Evolutionary conservation across 2,113 vertebrate species (phyloP).

Genomic region (Antennarius striatus): DNA sequence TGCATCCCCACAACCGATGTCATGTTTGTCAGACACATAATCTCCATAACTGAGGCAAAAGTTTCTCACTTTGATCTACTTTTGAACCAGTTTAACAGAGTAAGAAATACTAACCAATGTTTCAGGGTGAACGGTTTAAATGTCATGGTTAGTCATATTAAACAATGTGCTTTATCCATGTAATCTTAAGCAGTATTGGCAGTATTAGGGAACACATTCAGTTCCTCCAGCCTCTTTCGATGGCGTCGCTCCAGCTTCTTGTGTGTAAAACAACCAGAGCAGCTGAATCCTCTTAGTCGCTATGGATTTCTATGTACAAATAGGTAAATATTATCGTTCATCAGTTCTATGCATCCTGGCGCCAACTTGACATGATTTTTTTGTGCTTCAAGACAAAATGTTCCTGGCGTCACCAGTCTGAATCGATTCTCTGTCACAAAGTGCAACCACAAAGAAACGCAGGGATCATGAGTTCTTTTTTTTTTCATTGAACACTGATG

Average conservation of each 20-base stretch:
- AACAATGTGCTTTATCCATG: too few relatives aligned
- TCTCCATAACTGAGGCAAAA: too few relatives aligned
- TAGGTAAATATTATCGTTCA: constrained; percentile 64
- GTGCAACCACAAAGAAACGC: constrained; percentile 16
- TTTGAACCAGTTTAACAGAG: too few relatives aligned
- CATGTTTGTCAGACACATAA: too few relatives aligned
- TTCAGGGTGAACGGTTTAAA: too few relatives aligned
- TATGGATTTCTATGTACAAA: constrained; percentile 32
- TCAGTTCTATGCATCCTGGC: constrained; percentile 30
- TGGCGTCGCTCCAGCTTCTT: constrained; percentile 40
- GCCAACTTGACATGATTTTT: constrained; percentile 47
- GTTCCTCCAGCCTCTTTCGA: constrained; percentile 5
- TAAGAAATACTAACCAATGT: too few relatives aligned
- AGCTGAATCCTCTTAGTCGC: constrained; percentile 59
- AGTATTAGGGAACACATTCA: constrained; percentile 26
- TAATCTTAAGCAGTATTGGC: too few relatives aligned
- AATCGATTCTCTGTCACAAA: constrained; percentile 43
- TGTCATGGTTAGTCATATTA: too few relatives aligned
- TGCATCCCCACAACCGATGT: too few relatives aligned
- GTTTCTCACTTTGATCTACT: too few relatives aligned
- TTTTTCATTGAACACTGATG: neutral
- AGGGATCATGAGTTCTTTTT: constrained; percentile 2
- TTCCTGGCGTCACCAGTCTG: constrained; percentile 55
- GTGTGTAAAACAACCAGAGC: constrained; percentile 40
- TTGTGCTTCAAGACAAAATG: constrained; percentile 64